These are phyloP conservation scores for Epistrophe grossulariae DNA, from an alignment of 2,888 invertebrate genomes.

Conservation along the genomic window DNA sequence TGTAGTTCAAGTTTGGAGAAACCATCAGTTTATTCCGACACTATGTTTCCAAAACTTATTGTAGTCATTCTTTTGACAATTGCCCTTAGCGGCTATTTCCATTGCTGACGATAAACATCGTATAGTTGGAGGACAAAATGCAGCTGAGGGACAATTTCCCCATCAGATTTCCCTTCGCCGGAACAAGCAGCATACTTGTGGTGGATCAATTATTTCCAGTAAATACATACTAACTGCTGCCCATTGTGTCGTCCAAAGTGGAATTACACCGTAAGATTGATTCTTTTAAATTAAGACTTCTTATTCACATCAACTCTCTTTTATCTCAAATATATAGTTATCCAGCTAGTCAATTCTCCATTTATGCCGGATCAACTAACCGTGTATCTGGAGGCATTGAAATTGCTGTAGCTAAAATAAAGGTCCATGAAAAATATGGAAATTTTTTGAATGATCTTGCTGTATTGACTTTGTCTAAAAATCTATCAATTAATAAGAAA, in stretches of 20 bases:
- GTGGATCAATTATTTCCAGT: slow-evolving; percentile 80
- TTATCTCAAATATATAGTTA: slow-evolving; percentile 66
- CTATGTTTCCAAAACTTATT: slow-evolving; percentile 49
- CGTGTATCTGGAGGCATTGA: slow-evolving; percentile 76
- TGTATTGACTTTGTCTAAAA: slow-evolving; percentile 77
- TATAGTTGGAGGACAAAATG: slow-evolving; percentile 81
- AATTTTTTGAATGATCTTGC: slow-evolving; percentile 80
- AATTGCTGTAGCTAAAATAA: slow-evolving; percentile 76
- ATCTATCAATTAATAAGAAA: slow-evolving; percentile 75
- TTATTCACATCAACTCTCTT: not conserved
- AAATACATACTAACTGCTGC: slow-evolving; percentile 81
- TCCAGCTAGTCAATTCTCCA: slow-evolving; percentile 72
- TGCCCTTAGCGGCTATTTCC: slow-evolving; percentile 13
- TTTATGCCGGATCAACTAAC: slow-evolving; percentile 79
- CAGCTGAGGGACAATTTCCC: slow-evolving; percentile 81
- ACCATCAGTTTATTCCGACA: slow-evolving; percentile 27
- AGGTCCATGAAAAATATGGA: slow-evolving; percentile 78
- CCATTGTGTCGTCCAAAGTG: slow-evolving; percentile 80
- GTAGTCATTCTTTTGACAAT: slow-evolving; percentile 15
- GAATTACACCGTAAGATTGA: slow-evolving; percentile 60
- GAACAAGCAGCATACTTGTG: slow-evolving; percentile 78
- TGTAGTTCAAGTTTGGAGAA: not conserved
- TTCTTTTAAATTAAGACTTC: not conserved
- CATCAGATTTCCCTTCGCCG: slow-evolving; percentile 82
- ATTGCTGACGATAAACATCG: slow-evolving; percentile 66